Conservation (phyloP, 2,113 vertebrate genomes). For the Dendrocopos noguchii region DNA sequence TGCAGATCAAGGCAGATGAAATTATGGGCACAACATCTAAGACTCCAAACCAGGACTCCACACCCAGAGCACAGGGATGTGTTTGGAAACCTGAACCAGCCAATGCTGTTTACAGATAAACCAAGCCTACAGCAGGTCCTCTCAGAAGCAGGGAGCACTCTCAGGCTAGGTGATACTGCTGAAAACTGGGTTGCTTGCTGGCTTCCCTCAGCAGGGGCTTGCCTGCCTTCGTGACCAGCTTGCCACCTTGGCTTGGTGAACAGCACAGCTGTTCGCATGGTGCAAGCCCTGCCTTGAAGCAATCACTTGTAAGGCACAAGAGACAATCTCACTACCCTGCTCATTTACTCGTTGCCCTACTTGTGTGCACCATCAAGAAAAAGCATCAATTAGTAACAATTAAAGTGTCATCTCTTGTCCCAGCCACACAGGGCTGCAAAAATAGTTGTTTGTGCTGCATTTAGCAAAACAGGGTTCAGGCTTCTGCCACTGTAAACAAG, state of each 20-base stretch:
- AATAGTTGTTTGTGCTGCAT: conserved; percentile 34
- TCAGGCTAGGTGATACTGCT: not conserved
- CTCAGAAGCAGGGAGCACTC: not conserved
- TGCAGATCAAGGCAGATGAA: not conserved
- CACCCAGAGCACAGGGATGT: fast-evolving
- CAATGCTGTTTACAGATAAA: not conserved
- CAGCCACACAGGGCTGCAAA: not conserved
- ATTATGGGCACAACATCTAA: not conserved
- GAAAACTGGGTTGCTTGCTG: not conserved
- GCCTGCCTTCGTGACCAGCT: not conserved
- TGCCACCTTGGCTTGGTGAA: not conserved
- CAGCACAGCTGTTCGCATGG: not conserved
- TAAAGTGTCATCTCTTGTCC: conserved; percentile 33
- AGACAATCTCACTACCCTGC: conserved; percentile 1
- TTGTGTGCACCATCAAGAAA: conserved; percentile 52
- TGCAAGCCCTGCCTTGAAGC: conserved; percentile 42
- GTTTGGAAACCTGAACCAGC: not conserved
- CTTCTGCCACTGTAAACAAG: conserved; percentile 36
- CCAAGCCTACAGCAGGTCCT: not conserved
- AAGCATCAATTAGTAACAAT: conserved; percentile 66
- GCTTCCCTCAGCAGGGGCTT: not conserved
- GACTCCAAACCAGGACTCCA: not conserved
- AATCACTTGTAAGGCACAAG: conserved; percentile 25
- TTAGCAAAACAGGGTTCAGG: conserved; percentile 20
- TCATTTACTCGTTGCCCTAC: conserved; percentile 43